Evolutionary conservation across 2,797 vertebrate genomes (phyloP).

Genomic region (Scolopax rusticola): DNA sequence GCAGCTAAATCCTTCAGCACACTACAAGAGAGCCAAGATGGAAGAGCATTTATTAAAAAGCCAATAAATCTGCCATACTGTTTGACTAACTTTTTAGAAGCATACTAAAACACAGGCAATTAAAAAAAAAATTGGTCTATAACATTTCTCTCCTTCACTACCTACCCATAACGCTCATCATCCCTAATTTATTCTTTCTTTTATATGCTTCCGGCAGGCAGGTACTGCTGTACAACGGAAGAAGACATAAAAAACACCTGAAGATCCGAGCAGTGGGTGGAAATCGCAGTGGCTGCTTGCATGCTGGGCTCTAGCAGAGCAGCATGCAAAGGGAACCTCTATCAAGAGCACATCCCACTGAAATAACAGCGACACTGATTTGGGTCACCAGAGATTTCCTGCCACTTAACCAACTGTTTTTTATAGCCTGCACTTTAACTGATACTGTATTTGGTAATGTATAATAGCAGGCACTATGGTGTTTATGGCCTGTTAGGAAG

Average conservation of each 20-base stretch:
- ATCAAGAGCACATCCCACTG: fast-evolving
- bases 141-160: not conserved
- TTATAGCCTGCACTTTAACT: not conserved
- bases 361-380: not conserved
- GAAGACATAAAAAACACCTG: not conserved
- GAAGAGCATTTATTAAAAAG: constrained; percentile 19
- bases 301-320: not conserved
- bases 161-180: not conserved
- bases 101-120: not conserved
- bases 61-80: not conserved
- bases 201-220: not conserved
- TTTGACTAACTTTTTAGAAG: constrained; percentile 56
- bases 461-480: not conserved
- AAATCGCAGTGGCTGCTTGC: not conserved
- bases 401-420: not conserved
- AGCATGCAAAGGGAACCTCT: not conserved
- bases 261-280: not conserved
- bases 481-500: not conserved
- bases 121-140: not conserved
- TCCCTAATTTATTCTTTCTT: not conserved
- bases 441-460: not conserved
- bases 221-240: not conserved
- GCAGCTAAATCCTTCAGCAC: constrained; percentile 14
- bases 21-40: not conserved
- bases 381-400: not conserved